Base-by-base conservation (phyloP, 1,140 invertebrate species). In the Nautilus pompilius region DNA sequence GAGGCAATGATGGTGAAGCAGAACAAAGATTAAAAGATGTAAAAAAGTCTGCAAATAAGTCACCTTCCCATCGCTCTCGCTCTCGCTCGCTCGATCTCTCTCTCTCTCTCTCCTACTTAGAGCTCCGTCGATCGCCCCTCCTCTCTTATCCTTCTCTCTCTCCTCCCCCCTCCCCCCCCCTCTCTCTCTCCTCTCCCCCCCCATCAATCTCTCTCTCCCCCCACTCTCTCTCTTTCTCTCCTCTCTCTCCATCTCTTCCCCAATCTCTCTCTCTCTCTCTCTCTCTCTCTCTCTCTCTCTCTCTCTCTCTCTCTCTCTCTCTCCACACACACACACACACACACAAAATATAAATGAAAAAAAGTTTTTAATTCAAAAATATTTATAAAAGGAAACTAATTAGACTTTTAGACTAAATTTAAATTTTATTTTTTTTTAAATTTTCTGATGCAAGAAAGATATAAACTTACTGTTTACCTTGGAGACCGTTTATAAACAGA, bases 1-100 rank as follows among this genome's bases (percentile, higher is more conserved):
- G n/a, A n/a, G n/a, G n/a, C n/a, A n/a, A n/a, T n/a, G n/a, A n/a
- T n/a, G n/a, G n/a, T n/a, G n/a, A n/a, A n/a, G n/a, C n/a, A n/a
- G n/a, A n/a, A n/a, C n/a, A n/a, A n/a, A n/a, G n/a, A n/a, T n/a
- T n/a, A n/a, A n/a, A n/a, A n/a, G n/a, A n/a, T n/a, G n/a, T n/a
- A n/a, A n/a, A n/a, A n/a, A n/a, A n/a, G n/a, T n/a, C n/a, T n/a
- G n/a, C n/a, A n/a, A n/a, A n/a, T n/a, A n/a, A n/a, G 20, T 24
- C 36, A 10, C n/a, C 36, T 56, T 6, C 33, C 20, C 24, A 26
- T 24, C 3, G 22, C 60, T 30, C 49, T 32, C 60, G 24, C 49
- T 20, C 60, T 55, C 28, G 5, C 17, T 32, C 46, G 15, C 60
- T 54, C 30, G 34, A 51, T 56, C 60, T 55, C 36, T 41, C 53